phyloP scores from a whole-genome alignment of 1,140 invertebrate species.

The Scaptomyza graminum region DNA sequence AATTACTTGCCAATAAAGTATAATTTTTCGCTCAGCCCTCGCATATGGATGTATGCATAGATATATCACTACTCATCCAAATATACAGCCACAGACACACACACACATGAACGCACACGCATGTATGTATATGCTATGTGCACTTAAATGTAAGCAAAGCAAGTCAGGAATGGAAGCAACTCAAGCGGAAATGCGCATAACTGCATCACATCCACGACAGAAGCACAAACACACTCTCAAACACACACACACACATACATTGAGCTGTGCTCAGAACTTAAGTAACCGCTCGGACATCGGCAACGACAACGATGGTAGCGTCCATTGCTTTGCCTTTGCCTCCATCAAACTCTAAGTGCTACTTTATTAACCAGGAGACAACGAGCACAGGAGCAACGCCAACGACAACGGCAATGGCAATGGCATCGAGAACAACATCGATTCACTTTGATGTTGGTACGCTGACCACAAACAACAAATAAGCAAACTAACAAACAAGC shows the following conservation, averaged over 20 bases:
- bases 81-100: conserved; percentile 9
- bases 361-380: conserved; percentile 70
- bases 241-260: conserved; percentile 15
- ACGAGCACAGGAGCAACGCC: conserved; percentile 28
- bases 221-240: conserved; percentile 23
- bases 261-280: conserved; percentile 40
- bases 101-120: conserved; percentile 1
- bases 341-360: conserved; percentile 66
- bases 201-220: conserved; percentile 65
- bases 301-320: conserved; percentile 27
- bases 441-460: conserved; percentile 28
- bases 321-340: conserved; percentile 29
- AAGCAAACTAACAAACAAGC: conserved; percentile 24
- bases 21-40: conserved; percentile 35
- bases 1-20: too few relatives aligned
- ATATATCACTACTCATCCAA: conserved; percentile 1
- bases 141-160: conserved; percentile 69
- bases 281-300: conserved; percentile 47
- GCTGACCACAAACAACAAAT: conserved; percentile 30
- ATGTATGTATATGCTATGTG: conserved; percentile 26
- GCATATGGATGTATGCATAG: conserved; percentile 5
- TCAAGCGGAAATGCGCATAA: conserved; percentile 75
- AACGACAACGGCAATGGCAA: conserved; percentile 22
- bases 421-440: conserved; percentile 13
- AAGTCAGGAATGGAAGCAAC: conserved; percentile 62